These are phyloP conservation scores for Gymnoscopelus microlampas DNA, from an alignment of 2,797 vertebrate species.

Conservation along the genomic window DNA sequence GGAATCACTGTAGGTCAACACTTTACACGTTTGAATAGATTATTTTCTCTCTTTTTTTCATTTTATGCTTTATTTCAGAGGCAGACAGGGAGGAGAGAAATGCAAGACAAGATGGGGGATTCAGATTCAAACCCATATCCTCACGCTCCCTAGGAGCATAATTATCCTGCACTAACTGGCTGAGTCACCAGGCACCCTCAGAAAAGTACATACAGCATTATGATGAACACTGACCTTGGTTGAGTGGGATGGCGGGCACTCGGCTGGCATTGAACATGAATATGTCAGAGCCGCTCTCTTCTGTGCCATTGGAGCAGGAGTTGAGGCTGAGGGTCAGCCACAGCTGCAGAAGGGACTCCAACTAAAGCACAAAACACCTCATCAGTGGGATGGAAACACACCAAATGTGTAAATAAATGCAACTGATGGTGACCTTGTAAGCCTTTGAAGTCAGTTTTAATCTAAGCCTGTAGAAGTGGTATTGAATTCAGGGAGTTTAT, in stretches of 20 bases:
- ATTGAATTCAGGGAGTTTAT: neutral
- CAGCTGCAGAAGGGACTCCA: conserved; percentile 96
- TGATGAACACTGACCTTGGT: conserved; percentile 87
- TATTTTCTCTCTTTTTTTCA: no score
- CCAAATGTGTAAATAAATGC: neutral
- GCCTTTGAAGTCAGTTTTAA: neutral
- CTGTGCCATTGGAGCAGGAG: conserved; percentile 87
- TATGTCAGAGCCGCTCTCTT: conserved; percentile 92
- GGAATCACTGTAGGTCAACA: no score
- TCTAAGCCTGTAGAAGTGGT: no score
- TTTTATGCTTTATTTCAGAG: no score
- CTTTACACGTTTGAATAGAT: no score
- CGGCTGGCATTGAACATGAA: conserved; percentile 96
- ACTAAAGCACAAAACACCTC: conserved; percentile 70
- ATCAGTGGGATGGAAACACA: conserved; percentile 7
- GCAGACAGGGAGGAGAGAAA: no score
- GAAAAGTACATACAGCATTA: no score
- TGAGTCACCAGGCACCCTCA: no score
- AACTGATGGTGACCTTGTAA: neutral
- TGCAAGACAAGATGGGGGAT: no score
- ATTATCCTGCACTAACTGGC: no score
- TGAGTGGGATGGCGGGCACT: conserved; percentile 94
- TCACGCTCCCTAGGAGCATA: no score
- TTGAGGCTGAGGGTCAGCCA: conserved; percentile 98
- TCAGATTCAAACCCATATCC: no score